Base-by-base conservation (phyloP, 1,140 invertebrate species). In the Drosophila pectinifera region DNA sequence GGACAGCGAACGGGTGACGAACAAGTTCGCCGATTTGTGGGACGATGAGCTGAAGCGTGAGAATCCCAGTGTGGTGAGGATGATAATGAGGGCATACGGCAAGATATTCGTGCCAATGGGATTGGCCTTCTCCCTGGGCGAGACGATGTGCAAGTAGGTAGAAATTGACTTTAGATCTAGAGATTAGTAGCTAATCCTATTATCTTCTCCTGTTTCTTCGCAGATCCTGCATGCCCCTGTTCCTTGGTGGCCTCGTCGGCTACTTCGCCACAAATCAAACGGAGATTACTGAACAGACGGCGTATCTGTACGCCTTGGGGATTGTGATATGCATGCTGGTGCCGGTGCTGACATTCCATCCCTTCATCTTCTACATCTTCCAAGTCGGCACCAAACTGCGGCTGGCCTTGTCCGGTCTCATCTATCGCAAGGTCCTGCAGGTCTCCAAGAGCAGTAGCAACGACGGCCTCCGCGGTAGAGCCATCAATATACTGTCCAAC, bases 401-500 rank as follows among this genome's bases (percentile, higher is more conserved):
- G 8, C 93, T 98, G 1, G 96, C 95, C 0, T 95, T 95, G 68
- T 97, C 96, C 55, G 96, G 96, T 0, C 91, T 98, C 0, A 95
- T 98, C 54, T 98, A 97, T 88, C 95, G 95, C 91, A 97, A 98
- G 94, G 95, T 96, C 92, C 84, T 96, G 41, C 93, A 92, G 74
- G 80, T 95, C 0, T 95, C 94, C 6, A 94, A 93, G 72, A 94
- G 93, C n/a, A 95, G 96, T n/a, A 92, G 97, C 16, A 95, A 95
- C 0, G 94, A 96, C 91, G 97, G 96, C 1, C 95, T 97, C 1
- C 93, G 96, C 4, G 97, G 97, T 0, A 96, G 97, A 90, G 96
- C 97, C 54, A 95, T 98, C 0, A 98, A 98, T 92, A 93, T 98
- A 1, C 92, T 98, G 53, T 97, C 97, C 1, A 98, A 98, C 64